Evolutionary conservation across 2,797 vertebrate genomes (phyloP).

Genomic region (Huso huso): DNA sequence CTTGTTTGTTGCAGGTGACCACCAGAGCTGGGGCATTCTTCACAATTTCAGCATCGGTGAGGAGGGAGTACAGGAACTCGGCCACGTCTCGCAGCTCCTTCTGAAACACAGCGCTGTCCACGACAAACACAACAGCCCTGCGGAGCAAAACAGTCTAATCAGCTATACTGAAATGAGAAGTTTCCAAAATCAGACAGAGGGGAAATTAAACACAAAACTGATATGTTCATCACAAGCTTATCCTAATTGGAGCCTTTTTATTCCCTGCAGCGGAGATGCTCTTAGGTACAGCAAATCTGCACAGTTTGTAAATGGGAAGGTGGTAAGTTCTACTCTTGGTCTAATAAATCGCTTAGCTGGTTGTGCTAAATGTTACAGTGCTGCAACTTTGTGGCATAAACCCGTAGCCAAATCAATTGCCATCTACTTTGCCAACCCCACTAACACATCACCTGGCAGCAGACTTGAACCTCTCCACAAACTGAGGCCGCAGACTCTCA

Average conservation of each 20-base stretch:
- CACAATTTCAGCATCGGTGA: conserved; percentile 68
- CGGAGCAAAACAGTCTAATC: background rate
- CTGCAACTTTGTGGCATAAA: too few species aligned
- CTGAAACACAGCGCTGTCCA: conserved; percentile 90
- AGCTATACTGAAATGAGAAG: background rate
- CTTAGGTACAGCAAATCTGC: too few species aligned
- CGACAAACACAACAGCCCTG: conserved; percentile 90
- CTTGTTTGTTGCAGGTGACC: conserved; percentile 93
- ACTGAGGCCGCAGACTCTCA: conserved; percentile 83
- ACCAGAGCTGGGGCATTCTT: conserved; percentile 68
- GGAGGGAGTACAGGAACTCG: conserved; percentile 82
- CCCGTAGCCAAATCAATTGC: too few species aligned
- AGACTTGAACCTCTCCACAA: conserved; percentile 87
- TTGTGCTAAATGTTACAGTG: too few species aligned
- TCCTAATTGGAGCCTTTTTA: too few species aligned
- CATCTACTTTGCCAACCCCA: too few species aligned
- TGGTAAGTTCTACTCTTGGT: too few species aligned
- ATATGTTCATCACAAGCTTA: background rate
- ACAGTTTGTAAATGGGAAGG: too few species aligned
- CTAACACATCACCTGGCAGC: conserved; percentile 68
- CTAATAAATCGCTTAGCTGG: too few species aligned
- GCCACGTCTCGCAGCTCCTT: conserved; percentile 92
- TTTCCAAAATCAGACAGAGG: background rate
- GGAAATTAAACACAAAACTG: background rate
- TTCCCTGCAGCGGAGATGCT: too few species aligned